These are phyloP conservation scores for Limenitis camilla DNA, from an alignment of 2,888 invertebrate species.

Conservation along the genomic window DNA sequence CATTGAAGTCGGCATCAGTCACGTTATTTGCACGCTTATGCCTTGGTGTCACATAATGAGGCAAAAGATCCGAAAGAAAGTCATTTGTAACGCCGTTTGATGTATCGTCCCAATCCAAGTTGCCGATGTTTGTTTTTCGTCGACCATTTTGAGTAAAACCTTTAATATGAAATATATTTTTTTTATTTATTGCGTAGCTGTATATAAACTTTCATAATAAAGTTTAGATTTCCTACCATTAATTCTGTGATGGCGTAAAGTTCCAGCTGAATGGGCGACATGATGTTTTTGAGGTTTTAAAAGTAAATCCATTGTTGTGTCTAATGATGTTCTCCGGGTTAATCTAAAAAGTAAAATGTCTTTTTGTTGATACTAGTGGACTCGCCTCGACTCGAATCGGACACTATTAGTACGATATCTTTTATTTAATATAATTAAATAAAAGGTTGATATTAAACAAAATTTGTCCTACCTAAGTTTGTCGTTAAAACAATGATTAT, in stretches of 20 bases:
- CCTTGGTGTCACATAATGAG: constrained; percentile 65
- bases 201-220: not conserved
- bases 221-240: constrained; percentile 34
- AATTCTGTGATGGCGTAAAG: constrained; percentile 43
- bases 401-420: too few species aligned
- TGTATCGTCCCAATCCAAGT: constrained; percentile 50
- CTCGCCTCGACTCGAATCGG: too few species aligned
- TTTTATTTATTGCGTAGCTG: not conserved
- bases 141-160: constrained; percentile 36
- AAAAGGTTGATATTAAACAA: too few species aligned
- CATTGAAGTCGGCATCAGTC: constrained; percentile 57
- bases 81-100: constrained; percentile 45
- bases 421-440: too few species aligned
- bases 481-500: not conserved
- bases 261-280: constrained; percentile 62
- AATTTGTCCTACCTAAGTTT: too few species aligned
- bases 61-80: constrained; percentile 59
- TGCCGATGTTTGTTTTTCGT: constrained; percentile 39
- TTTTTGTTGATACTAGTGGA: too few species aligned
- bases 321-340: constrained; percentile 55
- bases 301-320: constrained; percentile 47
- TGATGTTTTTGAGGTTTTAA: constrained; percentile 42
- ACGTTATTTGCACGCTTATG: constrained; percentile 41
- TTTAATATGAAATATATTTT: not conserved
- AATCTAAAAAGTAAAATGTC: constrained; percentile 33